Evolutionary conservation across 2,797 vertebrate genomes (phyloP).

Genomic region (Gypaetus barbatus): DNA sequence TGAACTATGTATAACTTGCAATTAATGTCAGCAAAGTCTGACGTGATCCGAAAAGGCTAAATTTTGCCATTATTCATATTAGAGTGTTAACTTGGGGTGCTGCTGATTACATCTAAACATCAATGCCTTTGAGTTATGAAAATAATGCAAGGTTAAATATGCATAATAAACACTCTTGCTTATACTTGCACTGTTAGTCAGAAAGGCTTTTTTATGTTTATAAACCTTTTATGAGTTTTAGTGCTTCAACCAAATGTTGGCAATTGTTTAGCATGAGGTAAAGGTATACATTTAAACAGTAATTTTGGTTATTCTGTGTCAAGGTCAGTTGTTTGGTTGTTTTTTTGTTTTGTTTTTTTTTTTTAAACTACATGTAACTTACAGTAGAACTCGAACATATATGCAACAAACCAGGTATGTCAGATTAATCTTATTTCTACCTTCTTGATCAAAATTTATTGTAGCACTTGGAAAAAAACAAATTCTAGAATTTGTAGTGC

Average conservation of each 20-base stretch:
- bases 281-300: neutral
- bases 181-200: neutral
- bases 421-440: neutral
- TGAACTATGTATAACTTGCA: neutral
- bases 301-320: neutral
- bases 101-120: neutral
- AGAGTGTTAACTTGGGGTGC: neutral
- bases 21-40: neutral
- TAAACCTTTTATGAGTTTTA: neutral
- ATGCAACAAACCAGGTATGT: constrained; percentile 33
- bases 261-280: neutral
- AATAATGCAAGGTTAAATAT: neutral
- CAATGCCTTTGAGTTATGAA: constrained; percentile 30
- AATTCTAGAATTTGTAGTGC: neutral
- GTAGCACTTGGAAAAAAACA: neutral
- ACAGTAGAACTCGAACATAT: constrained; percentile 21
- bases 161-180: neutral
- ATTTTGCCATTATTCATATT: neutral
- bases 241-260: neutral
- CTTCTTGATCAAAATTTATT: neutral
- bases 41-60: neutral
- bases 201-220: neutral
- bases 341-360: neutral
- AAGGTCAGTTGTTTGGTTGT: neutral
- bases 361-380: neutral